Evolutionary conservation across 2,888 invertebrate species (phyloP), one percentile per base, ranked within the genome.

Genomic region (Drosophila tanythrix): DNA sequence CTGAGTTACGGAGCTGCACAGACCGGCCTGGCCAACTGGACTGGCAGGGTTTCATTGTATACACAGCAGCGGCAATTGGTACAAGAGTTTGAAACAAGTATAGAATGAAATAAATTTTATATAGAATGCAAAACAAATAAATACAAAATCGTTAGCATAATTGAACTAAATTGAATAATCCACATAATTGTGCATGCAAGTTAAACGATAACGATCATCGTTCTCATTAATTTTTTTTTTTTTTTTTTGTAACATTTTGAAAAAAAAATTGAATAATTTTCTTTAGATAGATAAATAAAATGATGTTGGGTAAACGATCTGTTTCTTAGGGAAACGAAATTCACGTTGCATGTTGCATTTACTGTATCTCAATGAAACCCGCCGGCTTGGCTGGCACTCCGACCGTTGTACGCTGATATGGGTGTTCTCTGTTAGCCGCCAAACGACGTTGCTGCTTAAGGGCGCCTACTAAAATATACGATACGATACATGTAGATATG

Each of bases 371-470:
- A 90, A 92, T 92, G 87, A 92, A 92, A 84, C 92, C 92, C 90
- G 92, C 92, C 89, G 92, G 92, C 85, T 93, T 94, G 94, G 93
- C 94, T 94, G 95, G 96, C 95, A 96, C 96, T 94, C 96, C 96
- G 95, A 92, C 91, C 84, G 90, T 84, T 81, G 97, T 97, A 96
- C 98, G 97, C 96, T 98, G 98, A 96, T 98, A 98, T 94, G 98
- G 98, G 96, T 98, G 98, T 95, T 98, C 98, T 96, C 98, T 92
- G 90, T 92, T 92, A 95, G 95, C 94, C 96, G 95, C 94, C 96
- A 96, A 95, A 96, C 97, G 96, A 97, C 97, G 97, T 95, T 95
- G 95, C 95, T 94, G 95, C 94, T 93, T 93, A 90, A 93, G 88
- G 91, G 93, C 93, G 90, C 93, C 93, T 93, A 93, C 92, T 93